Conservation (phyloP, 2,888 invertebrate species). For the Agapetus fuscipes region DNA sequence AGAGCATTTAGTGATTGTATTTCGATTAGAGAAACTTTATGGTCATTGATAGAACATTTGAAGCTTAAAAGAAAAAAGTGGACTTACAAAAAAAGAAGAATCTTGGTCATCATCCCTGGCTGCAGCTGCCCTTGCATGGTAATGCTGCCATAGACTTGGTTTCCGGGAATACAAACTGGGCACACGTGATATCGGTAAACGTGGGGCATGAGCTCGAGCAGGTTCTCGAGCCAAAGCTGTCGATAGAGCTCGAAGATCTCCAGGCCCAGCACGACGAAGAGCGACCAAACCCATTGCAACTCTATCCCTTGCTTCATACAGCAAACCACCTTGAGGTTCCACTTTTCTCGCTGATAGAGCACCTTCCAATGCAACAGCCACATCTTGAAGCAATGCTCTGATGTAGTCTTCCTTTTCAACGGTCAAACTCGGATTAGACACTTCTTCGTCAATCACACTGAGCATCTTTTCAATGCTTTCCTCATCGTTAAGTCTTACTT, state of each 20-base stretch:
- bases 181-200: conserved; percentile 6
- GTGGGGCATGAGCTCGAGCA: conserved; percentile 10
- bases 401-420: conserved; percentile 17
- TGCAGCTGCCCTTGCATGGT: conserved; percentile 9
- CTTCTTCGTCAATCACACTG: background rate
- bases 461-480: background rate
- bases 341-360: conserved; percentile 12
- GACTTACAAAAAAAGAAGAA: conserved; percentile 18
- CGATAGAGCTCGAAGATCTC: conserved; percentile 15
- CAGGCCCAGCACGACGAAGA: conserved; percentile 16
- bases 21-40: too few relatives aligned
- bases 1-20: too few relatives aligned
- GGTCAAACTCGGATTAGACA: conserved; percentile 5
- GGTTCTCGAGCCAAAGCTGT: conserved; percentile 14
- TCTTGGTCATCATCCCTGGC: conserved; percentile 2
- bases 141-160: conserved; percentile 20
- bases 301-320: conserved; percentile 16
- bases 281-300: conserved; percentile 18
- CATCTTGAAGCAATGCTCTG: conserved; percentile 16
- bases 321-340: conserved; percentile 13
- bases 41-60: too few relatives aligned
- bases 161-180: conserved; percentile 17
- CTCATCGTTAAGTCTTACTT: background rate
- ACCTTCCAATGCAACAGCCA: conserved; percentile 18
- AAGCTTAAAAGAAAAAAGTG: too few relatives aligned